Evolutionary conservation across 2,797 vertebrate genomes (phyloP).

Genomic region (Buceros bicornis): DNA sequence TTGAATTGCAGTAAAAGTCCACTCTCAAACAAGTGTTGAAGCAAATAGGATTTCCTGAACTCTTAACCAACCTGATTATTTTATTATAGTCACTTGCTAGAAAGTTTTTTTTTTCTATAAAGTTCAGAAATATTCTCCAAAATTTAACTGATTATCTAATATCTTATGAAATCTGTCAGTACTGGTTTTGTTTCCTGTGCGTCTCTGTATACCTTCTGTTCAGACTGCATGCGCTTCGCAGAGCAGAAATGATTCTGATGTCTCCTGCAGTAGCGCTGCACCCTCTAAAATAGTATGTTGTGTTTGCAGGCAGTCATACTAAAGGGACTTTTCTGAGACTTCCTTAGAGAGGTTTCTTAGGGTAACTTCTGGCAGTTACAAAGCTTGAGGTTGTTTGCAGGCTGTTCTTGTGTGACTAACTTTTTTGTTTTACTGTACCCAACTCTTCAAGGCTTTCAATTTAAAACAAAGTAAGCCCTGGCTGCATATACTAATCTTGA

Average conservation of each 20-base stretch:
- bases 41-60: neutral
- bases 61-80: neutral
- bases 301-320: neutral
- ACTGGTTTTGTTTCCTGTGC: neutral
- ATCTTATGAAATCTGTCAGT: neutral
- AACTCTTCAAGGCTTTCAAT: neutral
- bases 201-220: neutral
- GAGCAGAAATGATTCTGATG: neutral
- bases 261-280: neutral
- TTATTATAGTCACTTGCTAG: neutral
- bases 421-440: neutral
- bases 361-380: neutral
- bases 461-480: neutral
- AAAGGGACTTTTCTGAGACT: neutral
- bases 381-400: neutral
- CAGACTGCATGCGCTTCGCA: neutral
- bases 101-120: neutral
- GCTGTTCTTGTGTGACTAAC: neutral
- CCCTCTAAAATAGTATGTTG: neutral
- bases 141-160: neutral
- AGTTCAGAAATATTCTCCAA: neutral
- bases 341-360: neutral
- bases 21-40: neutral
- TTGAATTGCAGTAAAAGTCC: neutral
- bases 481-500: neutral